These are phyloP conservation scores for Diloba caeruleocephala DNA, from an alignment of 2,888 invertebrate genomes.

Conservation along the genomic window DNA sequence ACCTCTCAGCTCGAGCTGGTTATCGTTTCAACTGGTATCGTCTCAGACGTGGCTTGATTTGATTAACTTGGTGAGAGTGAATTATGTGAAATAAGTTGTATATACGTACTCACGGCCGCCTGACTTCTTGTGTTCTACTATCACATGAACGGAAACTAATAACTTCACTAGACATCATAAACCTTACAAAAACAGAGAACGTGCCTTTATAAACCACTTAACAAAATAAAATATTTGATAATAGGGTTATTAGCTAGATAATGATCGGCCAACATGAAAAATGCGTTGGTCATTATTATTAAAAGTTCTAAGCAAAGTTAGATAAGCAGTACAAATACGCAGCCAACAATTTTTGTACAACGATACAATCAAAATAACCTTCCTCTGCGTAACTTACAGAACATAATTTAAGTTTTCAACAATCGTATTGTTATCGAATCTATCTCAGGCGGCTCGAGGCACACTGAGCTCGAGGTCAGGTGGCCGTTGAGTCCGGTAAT, in stretches of 20 bases:
- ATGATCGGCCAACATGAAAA: conserved; percentile 58
- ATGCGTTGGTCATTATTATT: conserved; percentile 57
- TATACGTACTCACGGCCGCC: too few relatives aligned
- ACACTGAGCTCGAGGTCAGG: conserved; percentile 42
- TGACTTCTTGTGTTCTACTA: neutral
- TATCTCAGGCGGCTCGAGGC: conserved; percentile 56
- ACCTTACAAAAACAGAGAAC: conserved; percentile 7
- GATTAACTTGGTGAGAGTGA: conserved; percentile 7
- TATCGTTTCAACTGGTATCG: conserved; percentile 38
- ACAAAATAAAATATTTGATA: conserved; percentile 53
- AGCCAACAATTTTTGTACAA: conserved; percentile 65
- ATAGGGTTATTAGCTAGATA: conserved; percentile 53
- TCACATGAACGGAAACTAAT: conserved; percentile 3
- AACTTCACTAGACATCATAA: neutral
- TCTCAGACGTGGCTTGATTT: conserved; percentile 13
- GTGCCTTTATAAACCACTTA: conserved; percentile 24
- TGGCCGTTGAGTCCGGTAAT: conserved; percentile 37
- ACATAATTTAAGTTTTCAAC: conserved; percentile 77
- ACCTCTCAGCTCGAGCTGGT: conserved; percentile 31
- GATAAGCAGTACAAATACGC: conserved; percentile 64
- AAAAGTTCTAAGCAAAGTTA: conserved; percentile 54
- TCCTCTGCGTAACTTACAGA: conserved; percentile 66
- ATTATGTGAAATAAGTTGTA: conserved; percentile 5
- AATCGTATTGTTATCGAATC: conserved; percentile 75
- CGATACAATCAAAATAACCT: conserved; percentile 72